These are phyloP conservation scores for Magallana ariakensis DNA, from an alignment of 1,140 invertebrate species.

Conservation along the genomic window DNA sequence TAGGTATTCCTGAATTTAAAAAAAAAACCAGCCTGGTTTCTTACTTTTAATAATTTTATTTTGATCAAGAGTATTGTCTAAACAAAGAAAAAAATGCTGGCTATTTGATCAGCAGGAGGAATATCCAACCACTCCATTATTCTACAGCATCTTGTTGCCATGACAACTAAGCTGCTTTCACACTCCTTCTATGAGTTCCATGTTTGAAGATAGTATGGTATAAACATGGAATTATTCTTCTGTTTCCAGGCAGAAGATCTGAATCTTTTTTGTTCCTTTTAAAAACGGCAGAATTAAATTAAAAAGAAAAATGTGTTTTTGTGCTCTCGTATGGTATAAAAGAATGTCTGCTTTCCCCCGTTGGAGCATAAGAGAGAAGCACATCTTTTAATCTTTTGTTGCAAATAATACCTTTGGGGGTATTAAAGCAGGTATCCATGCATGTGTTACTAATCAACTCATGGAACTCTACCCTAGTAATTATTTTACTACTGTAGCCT, in stretches of 20 bases:
- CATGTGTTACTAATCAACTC: background rate
- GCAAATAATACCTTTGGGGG: constrained; percentile 3
- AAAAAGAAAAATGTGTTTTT: constrained; percentile 18
- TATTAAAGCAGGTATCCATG: constrained; percentile 3
- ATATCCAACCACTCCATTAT: background rate
- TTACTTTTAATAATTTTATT: constrained; percentile 13
- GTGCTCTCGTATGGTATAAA: background rate
- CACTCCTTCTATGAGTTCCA: constrained; percentile 17
- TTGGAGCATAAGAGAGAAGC: background rate
- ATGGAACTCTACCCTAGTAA: constrained; percentile 4
- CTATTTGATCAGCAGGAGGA: constrained; percentile 31
- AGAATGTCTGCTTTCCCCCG: background rate
- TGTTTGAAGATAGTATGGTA: constrained; percentile 28
- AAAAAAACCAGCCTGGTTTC: background rate
- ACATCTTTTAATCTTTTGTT: constrained; percentile 28
- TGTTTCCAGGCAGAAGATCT: constrained; percentile 24
- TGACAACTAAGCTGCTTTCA: constrained; percentile 34
- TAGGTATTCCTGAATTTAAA: background rate
- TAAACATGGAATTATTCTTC: constrained; percentile 19
- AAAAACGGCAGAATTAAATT: constrained; percentile 29
- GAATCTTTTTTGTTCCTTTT: constrained; percentile 9
- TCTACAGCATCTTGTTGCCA: constrained; percentile 12
- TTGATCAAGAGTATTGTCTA: constrained; percentile 21
- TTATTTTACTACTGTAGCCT: background rate
- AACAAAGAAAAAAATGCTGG: constrained; percentile 31